Evolutionary conservation across 35 echinoderm and acorn worm genomes (phyloP).

Genomic region (Chiridota heheva): DNA sequence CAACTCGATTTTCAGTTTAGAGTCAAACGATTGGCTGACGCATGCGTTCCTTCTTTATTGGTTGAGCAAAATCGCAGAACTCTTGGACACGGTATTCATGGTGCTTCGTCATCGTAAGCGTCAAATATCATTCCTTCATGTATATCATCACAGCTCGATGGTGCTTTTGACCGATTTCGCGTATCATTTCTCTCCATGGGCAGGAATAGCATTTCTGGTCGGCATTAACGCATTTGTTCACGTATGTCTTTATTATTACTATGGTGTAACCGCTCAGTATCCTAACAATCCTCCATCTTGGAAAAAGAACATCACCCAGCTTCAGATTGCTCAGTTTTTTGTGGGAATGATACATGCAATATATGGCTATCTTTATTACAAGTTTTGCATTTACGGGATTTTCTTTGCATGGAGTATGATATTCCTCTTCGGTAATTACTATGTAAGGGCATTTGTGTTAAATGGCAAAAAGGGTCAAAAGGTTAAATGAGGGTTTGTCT

Average conservation of each 20-base stretch:
- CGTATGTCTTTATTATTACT: constrained; percentile 92
- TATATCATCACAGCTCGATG: constrained; percentile 91
- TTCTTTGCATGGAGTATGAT: constrained; percentile 80
- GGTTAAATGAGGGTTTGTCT: neutral
- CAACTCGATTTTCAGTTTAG: constrained; percentile 55
- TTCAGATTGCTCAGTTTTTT: constrained; percentile 83
- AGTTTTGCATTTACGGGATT: constrained; percentile 83
- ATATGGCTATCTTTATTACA: constrained; percentile 66
- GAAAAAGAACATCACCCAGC: constrained; percentile 82
- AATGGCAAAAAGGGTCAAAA: constrained; percentile 19
- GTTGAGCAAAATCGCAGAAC: constrained; percentile 80
- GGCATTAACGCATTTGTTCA: constrained; percentile 86
- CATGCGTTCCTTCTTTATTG: constrained; percentile 81
- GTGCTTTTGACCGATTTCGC: constrained; percentile 88
- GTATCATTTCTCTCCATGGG: constrained; percentile 75
- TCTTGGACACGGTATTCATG: constrained; percentile 90
- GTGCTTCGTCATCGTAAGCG: constrained; percentile 84
- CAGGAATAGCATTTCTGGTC: constrained; percentile 73
- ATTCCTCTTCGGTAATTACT: constrained; percentile 67
- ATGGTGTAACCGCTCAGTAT: constrained; percentile 67
- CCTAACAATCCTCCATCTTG: constrained; percentile 59
- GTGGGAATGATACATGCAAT: constrained; percentile 70
- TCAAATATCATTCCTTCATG: constrained; percentile 94
- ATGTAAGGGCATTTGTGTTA: constrained; percentile 21
- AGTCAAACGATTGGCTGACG: constrained; percentile 39